These are phyloP conservation scores for Idaea biselata DNA, from an alignment of 2,888 invertebrate species.

Conservation along the genomic window DNA sequence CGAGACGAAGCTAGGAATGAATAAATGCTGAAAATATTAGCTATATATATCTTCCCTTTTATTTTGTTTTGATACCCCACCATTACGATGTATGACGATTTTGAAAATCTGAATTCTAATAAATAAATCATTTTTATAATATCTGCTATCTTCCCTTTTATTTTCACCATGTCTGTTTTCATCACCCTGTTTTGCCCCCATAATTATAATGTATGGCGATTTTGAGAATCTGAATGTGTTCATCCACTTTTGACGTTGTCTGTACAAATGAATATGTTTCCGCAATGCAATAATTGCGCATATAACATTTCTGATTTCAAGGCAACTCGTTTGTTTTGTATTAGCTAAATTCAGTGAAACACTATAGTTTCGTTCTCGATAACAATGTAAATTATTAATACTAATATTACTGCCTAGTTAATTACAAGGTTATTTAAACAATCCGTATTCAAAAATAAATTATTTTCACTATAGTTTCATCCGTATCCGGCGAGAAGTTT, in stretches of 20 bases:
- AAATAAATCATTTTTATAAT: no score
- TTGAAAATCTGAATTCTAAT: no score
- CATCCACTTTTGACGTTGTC: neutral
- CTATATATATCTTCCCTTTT: no score
- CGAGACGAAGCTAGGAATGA: no score
- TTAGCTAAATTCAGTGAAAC: slow-evolving; percentile 53
- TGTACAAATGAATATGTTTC: slow-evolving; percentile 39
- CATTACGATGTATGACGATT: no score
- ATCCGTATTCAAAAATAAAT: slow-evolving; percentile 41
- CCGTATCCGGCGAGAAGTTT: neutral
- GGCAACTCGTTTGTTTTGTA: slow-evolving; percentile 70
- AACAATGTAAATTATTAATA: slow-evolving; percentile 37
- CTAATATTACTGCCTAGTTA: slow-evolving; percentile 36
- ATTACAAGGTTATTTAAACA: slow-evolving; percentile 34
- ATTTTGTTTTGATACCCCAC: no score
- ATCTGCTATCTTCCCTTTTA: no score
- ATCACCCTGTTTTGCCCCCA: no score
- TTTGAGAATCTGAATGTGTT: no score
- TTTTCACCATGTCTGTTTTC: no score
- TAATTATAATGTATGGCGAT: no score
- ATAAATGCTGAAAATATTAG: no score
- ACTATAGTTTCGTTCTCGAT: slow-evolving; percentile 44
- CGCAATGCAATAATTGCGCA: slow-evolving; percentile 50
- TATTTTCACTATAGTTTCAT: slow-evolving; percentile 11
- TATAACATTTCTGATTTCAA: slow-evolving; percentile 63